phyloP scores from a whole-genome alignment of 2,888 invertebrate genomes.

The Agelastica alni region DNA sequence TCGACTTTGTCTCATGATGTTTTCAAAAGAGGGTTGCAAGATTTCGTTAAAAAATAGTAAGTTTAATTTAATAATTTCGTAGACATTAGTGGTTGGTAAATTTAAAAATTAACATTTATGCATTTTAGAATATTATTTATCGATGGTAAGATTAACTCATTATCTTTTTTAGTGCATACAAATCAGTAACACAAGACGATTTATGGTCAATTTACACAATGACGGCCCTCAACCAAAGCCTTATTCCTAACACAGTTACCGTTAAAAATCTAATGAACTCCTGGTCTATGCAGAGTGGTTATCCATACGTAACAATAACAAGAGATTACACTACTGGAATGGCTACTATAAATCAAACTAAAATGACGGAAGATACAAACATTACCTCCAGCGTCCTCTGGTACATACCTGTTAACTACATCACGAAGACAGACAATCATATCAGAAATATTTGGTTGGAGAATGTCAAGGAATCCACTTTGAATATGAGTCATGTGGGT shows the following conservation, averaged over 20 bases:
- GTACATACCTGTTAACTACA: slow-evolving; percentile 66
- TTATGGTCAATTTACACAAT: slow-evolving; percentile 66
- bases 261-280: slow-evolving; percentile 69
- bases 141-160: too few species aligned
- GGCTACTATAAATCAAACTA: slow-evolving; percentile 59
- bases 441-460: slow-evolving; percentile 44
- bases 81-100: too few species aligned
- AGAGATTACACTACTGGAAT: slow-evolving; percentile 60
- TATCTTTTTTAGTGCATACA: slow-evolving; percentile 61
- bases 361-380: slow-evolving; percentile 45
- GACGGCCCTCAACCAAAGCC: slow-evolving; percentile 42
- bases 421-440: slow-evolving; percentile 42
- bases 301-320: slow-evolving; percentile 66
- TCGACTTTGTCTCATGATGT: slow-evolving; percentile 60
- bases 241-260: slow-evolving; percentile 56
- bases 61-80: too few species aligned
- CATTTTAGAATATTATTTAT: neutral
- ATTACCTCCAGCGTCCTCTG: slow-evolving; percentile 53
- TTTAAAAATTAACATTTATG: too few species aligned
- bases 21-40: slow-evolving; percentile 61
- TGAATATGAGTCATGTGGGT: slow-evolving; percentile 44
- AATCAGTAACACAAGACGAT: slow-evolving; percentile 68
- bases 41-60: slow-evolving; percentile 63
- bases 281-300: slow-evolving; percentile 75
- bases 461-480: slow-evolving; percentile 39